phyloP scores from a whole-genome alignment of 1,140 invertebrate species.

The Ceratina calcarata region DNA sequence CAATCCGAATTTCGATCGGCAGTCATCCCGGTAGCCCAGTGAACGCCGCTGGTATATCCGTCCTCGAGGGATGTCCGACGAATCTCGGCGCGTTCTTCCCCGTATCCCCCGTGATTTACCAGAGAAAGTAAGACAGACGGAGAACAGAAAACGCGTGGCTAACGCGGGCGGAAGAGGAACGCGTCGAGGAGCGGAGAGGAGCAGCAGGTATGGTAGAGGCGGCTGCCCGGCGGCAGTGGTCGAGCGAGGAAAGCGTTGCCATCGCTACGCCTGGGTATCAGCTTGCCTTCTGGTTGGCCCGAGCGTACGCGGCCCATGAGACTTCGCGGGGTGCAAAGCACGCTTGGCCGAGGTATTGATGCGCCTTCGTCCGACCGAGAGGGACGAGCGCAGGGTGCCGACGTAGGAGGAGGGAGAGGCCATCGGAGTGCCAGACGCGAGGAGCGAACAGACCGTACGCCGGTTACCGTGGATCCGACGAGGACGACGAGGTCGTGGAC shows the following conservation, averaged over 20 bases:
- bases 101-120: slow-evolving; percentile 22
- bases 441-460: neutral
- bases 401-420: slow-evolving; percentile 2
- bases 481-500: slow-evolving; percentile 12
- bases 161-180: neutral
- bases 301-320: slow-evolving; percentile 60
- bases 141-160: neutral
- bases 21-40: slow-evolving; percentile 36
- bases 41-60: slow-evolving; percentile 9
- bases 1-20: slow-evolving; percentile 28
- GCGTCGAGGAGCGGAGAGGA: slow-evolving; percentile 2
- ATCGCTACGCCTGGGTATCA: slow-evolving; percentile 75
- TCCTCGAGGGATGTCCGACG: slow-evolving; percentile 6
- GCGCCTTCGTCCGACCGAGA: slow-evolving; percentile 54
- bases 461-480: slow-evolving; percentile 19
- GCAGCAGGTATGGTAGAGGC: neutral
- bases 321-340: slow-evolving; percentile 46
- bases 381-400: slow-evolving; percentile 6
- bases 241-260: slow-evolving; percentile 68
- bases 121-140: neutral
- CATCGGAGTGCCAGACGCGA: neutral
- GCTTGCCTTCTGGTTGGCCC: slow-evolving; percentile 72
- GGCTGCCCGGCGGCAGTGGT: slow-evolving; percentile 31
- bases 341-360: slow-evolving; percentile 67
- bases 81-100: slow-evolving; percentile 11